A percentile compares a stretch with the other conserved stretches of the same genome.
These are phyloP conservation scores for Cichlasoma orientale DNA, from an alignment of 2,797 vertebrate genomes.

Conservation along the genomic window DNA sequence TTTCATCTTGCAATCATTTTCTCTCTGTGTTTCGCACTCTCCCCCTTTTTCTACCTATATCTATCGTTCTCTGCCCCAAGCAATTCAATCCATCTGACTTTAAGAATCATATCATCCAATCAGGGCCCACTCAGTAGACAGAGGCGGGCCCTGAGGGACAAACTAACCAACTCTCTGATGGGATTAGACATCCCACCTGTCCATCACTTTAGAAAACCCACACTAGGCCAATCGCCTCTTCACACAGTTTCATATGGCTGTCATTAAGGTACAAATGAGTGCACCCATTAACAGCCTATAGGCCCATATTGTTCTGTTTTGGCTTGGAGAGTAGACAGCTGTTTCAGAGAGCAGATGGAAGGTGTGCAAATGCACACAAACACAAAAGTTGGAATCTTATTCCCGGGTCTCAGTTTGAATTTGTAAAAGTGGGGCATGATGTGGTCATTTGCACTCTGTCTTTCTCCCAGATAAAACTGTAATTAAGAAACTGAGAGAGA, in stretches of 20 bases:
- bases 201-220: conserved; percentile 67
- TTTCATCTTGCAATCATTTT: conserved; percentile 54
- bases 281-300: conserved; percentile 31
- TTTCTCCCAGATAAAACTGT: conserved; percentile 41
- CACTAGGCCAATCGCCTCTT: conserved; percentile 60
- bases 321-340: conserved; percentile 57
- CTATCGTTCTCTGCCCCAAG: conserved; percentile 58
- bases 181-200: conserved; percentile 78
- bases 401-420: conserved; percentile 67
- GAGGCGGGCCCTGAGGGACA: conserved; percentile 71
- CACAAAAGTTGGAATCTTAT: conserved; percentile 38
- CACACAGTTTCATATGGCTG: conserved; percentile 60
- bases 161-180: conserved; percentile 69
- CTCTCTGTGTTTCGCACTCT: conserved; percentile 44
- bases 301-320: conserved; percentile 48
- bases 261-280: conserved; percentile 27
- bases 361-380: conserved; percentile 12
- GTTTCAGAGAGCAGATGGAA: conserved; percentile 29
- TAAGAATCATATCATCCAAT: conserved; percentile 76
- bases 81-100: conserved; percentile 76
- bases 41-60: conserved; percentile 26
- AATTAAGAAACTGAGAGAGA: conserved; percentile 34
- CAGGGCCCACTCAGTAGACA: conserved; percentile 68
- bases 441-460: conserved; percentile 60
- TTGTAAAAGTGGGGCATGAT: conserved; percentile 56